Evolutionary conservation across 37 sponge, comb jelly and placozoan genomes (phyloP), one percentile per base, ranked within the genome.

Genomic region (Chondrosia reniformis): DNA sequence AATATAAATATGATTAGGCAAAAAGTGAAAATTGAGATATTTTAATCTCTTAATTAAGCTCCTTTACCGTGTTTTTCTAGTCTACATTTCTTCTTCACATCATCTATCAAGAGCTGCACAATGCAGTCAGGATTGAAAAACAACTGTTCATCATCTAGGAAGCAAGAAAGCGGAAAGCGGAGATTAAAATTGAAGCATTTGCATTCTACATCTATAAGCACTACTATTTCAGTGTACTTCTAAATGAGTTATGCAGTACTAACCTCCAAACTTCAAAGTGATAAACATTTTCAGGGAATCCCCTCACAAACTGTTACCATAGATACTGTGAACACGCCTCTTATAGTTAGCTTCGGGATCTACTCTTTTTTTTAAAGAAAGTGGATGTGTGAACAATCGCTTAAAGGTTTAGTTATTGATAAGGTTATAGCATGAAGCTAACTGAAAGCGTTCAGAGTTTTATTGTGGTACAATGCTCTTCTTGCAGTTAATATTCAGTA

Each of bases 91-190:
- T 76, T 82, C 33, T 79, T 83, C 32, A 90, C 76, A 55, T 80
- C 54, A 19, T 86, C 81, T 45, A 86, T 46, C 6, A 90, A 77
- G 3, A 81, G 75, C 54, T 69, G 63, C 46, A 80, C 38, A 36
- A 77, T 15, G 71, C 91, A 90, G 44, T 90, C 87, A 0, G 91
- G 91, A 33, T 90, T 90, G 66, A 90, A 90, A 4, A 90, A 45
- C 28, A 32, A 33, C 52, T 83, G 34, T n/a, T 90, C 91, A 30
- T 83, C 72, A 76, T 74, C 89, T 89, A 30, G 36, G n/a, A n/a
- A n/a, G 15, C 22, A 71, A n/a, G 46, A 45, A 66, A 21, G n/a
- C 15, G 41, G 9, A 2, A 69, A 36, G 30, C 6, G 28, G n/a
- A 19, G 28, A 19, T 13, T 59, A 49, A 15, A 49, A 10, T 19